Evolutionary conservation across 2,888 invertebrate species (phyloP), one percentile per base, ranked within the genome.

Genomic region (Prosopocoilus inquinatus): DNA sequence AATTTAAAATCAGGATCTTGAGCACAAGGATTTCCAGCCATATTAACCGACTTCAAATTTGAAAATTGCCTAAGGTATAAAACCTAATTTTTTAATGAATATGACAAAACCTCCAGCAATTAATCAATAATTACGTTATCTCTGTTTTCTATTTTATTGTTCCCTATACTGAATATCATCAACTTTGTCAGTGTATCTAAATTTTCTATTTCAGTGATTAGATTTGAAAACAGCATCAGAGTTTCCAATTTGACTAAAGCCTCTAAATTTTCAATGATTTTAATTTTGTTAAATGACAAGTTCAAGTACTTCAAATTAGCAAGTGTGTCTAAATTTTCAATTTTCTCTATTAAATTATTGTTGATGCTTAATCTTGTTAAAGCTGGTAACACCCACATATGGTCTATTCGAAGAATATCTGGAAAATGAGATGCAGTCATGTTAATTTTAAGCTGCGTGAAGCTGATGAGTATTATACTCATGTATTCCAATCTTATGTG

Each of bases 251-350:
- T 88, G 0, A 81, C 80, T 12, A 94, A 78, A 4, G 75, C 76
- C 2, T 90, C 85, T 48, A 96, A 74, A 71, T 93, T 93, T 75
- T 94, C 91, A 59, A 96, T 92, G 69, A 82, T 83, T 64, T 84
- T 84, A 53, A 96, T 94, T 70, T 86, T 88, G 77, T 96, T 96
- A 70, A 94, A 96, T 0, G 94, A 94, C 28, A 96, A 79, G 77
- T 95, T 92, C 36, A 96, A 78, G 78, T 94, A 93, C 39, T 83
- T 85, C 0, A 96, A 79, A 57, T 89, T 83, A 0, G 84, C 82
- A 1, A 96, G 78, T 62, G 78, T 79, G 39, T 90, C 88, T 41
- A 96, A 78, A 70, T 92, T 89, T 79, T 94, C 92, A 50, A 96
- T 94, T 71, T 85, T 88, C 71, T 94, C 93, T 52, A 96, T 92